These are phyloP conservation scores for Solenopsis invicta DNA, from an alignment of 1,140 invertebrate species.

Conservation along the genomic window DNA sequence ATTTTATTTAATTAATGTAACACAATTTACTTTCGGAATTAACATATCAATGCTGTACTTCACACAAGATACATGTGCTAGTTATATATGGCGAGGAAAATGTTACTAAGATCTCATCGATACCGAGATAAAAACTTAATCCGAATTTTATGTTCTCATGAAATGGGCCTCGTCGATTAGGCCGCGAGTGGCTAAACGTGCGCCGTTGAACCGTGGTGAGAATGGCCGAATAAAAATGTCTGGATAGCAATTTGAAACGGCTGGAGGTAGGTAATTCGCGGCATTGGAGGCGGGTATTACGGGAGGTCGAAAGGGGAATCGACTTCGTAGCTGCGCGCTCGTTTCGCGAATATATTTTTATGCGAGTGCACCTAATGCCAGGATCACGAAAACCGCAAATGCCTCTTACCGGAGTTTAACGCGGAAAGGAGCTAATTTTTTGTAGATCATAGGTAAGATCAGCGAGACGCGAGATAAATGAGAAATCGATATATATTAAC, in stretches of 20 bases:
- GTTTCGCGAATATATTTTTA: constrained; percentile 43
- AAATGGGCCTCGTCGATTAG: constrained; percentile 69
- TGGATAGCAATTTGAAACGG: constrained; percentile 66
- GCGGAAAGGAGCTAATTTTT: not conserved
- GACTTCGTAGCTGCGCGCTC: constrained; percentile 30
- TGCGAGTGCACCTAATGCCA: constrained; percentile 26
- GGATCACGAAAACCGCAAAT: constrained; percentile 44
- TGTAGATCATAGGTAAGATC: not conserved
- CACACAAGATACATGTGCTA: not conserved
- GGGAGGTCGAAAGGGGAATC: constrained; percentile 47
- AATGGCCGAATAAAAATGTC: constrained; percentile 76
- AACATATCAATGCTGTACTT: not conserved
- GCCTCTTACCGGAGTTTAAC: not conserved
- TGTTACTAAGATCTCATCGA: constrained; percentile 11
- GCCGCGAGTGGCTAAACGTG: constrained; percentile 42
- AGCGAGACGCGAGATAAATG: no score
- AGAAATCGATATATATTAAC: not conserved
- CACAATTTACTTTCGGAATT: not conserved
- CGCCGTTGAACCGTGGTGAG: constrained; percentile 43
- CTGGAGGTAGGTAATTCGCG: constrained; percentile 37
- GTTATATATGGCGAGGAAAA: not conserved
- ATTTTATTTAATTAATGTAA: not conserved
- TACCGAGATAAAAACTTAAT: constrained; percentile 70
- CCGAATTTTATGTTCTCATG: constrained; percentile 57
- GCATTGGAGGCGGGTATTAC: constrained; percentile 39